Percentiles rank a stretch among this genome's conserved stretches.
These are phyloP conservation scores for Bradypodion ventrale DNA, from an alignment of 2,797 vertebrate genomes.

Conservation along the genomic window DNA sequence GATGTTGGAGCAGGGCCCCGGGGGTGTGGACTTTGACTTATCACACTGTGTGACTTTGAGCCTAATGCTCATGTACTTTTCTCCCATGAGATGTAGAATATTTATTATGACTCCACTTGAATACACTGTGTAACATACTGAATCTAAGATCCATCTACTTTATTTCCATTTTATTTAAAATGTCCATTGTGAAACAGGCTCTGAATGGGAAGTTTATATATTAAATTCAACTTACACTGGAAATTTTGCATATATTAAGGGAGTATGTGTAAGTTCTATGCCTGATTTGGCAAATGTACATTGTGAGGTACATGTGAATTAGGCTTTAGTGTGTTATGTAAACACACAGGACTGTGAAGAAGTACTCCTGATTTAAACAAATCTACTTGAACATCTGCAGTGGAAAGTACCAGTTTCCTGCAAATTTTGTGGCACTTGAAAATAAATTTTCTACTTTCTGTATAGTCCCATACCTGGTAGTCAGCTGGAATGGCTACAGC, in stretches of 20 bases:
- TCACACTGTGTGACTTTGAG: not conserved
- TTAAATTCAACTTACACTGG: not conserved
- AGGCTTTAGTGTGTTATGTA: not conserved
- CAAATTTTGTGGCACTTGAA: not conserved
- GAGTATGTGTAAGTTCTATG: not conserved
- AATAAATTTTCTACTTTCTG: not conserved
- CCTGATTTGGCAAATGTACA: not conserved
- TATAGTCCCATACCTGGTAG: too few relatives aligned
- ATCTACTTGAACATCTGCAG: too few relatives aligned
- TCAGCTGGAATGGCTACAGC: too few relatives aligned
- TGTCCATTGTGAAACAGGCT: too few relatives aligned
- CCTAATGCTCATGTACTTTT: not conserved
- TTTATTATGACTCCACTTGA: too few relatives aligned
- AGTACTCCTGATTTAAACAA: not conserved
- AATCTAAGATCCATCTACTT: too few relatives aligned
- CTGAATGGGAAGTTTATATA: too few relatives aligned
- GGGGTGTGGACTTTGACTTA: too few relatives aligned
- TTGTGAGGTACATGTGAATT: not conserved
- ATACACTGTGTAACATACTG: too few relatives aligned
- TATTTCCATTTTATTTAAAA: too few relatives aligned
- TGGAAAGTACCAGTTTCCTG: not conserved
- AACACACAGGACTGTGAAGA: not conserved
- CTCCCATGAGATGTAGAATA: not conserved
- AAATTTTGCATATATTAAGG: not conserved
- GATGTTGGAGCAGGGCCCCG: too few relatives aligned